A percentile compares a stretch with the other conserved stretches of the same genome.
phyloP scores from a whole-genome alignment of 2,113 vertebrate genomes.

The Cyprinodon tularosa region DNA sequence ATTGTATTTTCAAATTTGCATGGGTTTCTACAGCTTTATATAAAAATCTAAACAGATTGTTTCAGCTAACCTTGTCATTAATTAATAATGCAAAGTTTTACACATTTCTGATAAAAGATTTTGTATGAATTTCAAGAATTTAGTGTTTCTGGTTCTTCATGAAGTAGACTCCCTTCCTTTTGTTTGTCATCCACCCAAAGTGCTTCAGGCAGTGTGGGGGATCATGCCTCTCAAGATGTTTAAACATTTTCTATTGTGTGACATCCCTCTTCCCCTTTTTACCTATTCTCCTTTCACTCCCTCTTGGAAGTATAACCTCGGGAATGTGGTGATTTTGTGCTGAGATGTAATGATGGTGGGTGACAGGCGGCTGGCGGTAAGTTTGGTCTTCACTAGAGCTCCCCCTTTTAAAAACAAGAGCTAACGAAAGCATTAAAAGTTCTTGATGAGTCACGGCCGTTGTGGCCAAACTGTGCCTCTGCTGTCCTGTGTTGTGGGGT shows the following conservation, averaged over 20 bases:
- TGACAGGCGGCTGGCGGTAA: constrained; percentile 75
- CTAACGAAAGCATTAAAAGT: constrained; percentile 18
- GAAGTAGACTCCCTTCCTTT: constrained; percentile 49
- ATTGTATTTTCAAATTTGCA: background rate
- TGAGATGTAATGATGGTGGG: constrained; percentile 82
- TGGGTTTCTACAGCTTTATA: background rate
- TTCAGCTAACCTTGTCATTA: background rate
- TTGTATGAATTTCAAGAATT: constrained; percentile 5
- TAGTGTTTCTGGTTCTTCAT: constrained; percentile 40
- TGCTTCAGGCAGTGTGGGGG: constrained; percentile 54
- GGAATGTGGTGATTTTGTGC: constrained; percentile 77
- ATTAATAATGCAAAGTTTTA: constrained; percentile 1
- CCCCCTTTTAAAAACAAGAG: constrained; percentile 55
- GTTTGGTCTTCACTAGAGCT: constrained; percentile 74
- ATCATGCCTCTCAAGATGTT: constrained; percentile 58
- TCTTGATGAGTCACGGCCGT: constrained; percentile 65
- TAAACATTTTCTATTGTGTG: constrained; percentile 53
- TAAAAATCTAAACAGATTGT: background rate
- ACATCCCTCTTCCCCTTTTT: constrained; percentile 43
- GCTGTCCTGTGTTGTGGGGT: constrained; percentile 64
- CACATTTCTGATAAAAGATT: constrained; percentile 2
- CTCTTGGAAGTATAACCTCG: constrained; percentile 70
- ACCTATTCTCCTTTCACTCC: constrained; percentile 38
- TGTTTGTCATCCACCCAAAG: constrained; percentile 52
- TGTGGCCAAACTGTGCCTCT: constrained; percentile 65